phyloP scores from a whole-genome alignment of 1,140 invertebrate genomes.

The Hyles vespertilio region DNA sequence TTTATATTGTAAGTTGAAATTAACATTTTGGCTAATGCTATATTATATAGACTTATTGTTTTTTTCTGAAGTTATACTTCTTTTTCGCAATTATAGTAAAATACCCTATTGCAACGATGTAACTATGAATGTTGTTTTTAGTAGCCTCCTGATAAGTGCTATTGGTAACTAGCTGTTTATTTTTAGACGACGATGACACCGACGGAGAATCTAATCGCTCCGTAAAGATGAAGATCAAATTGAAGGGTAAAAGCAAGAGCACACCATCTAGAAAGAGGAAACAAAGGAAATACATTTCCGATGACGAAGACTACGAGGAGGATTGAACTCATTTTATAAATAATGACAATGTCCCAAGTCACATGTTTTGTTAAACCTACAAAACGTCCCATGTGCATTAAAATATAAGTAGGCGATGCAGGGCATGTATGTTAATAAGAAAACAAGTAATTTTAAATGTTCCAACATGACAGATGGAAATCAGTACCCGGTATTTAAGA shows the following conservation, averaged over 20 bases:
- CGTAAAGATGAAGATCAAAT: constrained; percentile 74
- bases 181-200: constrained; percentile 66
- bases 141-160: background rate
- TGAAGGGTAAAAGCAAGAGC: constrained; percentile 64
- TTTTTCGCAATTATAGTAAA: no score
- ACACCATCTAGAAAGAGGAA: constrained; percentile 65
- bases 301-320: constrained; percentile 72
- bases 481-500: no score
- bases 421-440: no score
- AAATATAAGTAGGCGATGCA: background rate
- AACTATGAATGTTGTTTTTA: no score
- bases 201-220: constrained; percentile 71
- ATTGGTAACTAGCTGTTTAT: background rate
- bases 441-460: no score
- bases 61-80: no score
- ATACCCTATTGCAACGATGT: no score
- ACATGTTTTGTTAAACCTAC: background rate
- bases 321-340: constrained; percentile 41
- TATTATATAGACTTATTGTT: no score
- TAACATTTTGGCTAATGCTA: no score
- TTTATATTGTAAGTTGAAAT: no score
- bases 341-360: background rate
- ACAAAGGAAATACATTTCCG: constrained; percentile 67
- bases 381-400: no score
- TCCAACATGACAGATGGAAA: no score